These are phyloP conservation scores for Pelecanoides urinatrix DNA, from an alignment of 2,113 vertebrate genomes.

Conservation along the genomic window DNA sequence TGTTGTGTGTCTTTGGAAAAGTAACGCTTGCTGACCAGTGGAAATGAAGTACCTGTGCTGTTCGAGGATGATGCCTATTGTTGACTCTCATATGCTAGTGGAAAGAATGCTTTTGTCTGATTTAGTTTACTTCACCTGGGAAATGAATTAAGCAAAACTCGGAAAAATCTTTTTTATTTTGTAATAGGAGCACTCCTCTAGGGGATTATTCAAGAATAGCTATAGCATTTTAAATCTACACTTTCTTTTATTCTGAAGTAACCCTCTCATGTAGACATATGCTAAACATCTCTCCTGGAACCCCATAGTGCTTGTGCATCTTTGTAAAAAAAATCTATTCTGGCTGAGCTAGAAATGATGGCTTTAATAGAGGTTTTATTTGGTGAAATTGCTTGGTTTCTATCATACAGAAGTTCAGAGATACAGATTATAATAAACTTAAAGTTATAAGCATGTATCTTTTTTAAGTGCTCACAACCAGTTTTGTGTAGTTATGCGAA, in stretches of 20 bases:
- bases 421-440: not conserved
- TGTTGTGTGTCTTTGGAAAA: not conserved
- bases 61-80: not conserved
- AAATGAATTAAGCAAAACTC: conserved; percentile 49
- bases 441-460: not conserved
- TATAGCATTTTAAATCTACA: conserved; percentile 2
- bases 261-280: not conserved
- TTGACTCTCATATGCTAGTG: not conserved
- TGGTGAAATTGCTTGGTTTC: not conserved
- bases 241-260: conserved; percentile 28
- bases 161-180: conserved; percentile 19
- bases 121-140: conserved; percentile 33
- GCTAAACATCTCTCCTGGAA: not conserved
- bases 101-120: not conserved
- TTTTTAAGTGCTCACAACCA: not conserved
- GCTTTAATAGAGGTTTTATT: not conserved
- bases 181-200: conserved; percentile 56
- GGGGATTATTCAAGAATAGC: conserved; percentile 59
- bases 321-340: not conserved
- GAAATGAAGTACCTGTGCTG: not conserved
- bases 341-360: not conserved
- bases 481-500: not conserved
- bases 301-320: not conserved
- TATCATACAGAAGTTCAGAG: not conserved
- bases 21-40: not conserved